These are phyloP conservation scores for Thalassaphorura encarpata DNA, from an alignment of 1,140 invertebrate species.

Conservation along the genomic window DNA sequence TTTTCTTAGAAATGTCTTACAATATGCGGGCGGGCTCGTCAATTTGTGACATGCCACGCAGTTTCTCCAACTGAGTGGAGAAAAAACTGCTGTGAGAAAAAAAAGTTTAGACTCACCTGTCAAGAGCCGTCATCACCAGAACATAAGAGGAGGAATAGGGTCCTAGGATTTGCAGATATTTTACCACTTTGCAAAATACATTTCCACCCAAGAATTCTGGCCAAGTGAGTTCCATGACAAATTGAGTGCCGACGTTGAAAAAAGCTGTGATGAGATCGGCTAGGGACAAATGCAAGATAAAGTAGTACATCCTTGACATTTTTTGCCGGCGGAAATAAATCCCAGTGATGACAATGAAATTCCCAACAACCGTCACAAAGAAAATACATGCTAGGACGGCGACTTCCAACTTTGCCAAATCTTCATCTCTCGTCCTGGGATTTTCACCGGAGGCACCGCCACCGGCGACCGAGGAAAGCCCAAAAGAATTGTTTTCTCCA, in stretches of 20 bases:
- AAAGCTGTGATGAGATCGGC: constrained; percentile 57
- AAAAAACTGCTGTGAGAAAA: no score
- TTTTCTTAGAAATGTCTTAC: no score
- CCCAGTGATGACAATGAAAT: constrained; percentile 40
- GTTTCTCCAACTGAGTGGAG: no score
- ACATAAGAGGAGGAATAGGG: constrained; percentile 57
- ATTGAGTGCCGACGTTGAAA: constrained; percentile 59
- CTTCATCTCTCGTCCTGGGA: no score
- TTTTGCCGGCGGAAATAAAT: constrained; percentile 42
- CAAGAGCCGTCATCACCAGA: constrained; percentile 54
- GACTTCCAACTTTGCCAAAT: constrained; percentile 39
- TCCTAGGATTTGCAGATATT: constrained; percentile 55
- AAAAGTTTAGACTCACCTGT: no score
- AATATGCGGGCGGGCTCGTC: no score
- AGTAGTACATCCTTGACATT: constrained; percentile 60
- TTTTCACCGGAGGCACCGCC: no score
- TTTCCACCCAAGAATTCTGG: constrained; percentile 42
- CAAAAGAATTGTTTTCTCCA: no score
- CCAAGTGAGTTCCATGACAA: constrained; percentile 55
- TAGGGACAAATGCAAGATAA: constrained; percentile 59
- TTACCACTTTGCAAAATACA: constrained; percentile 55
- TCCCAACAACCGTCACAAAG: constrained; percentile 41
- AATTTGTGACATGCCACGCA: no score
- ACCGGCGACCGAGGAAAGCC: no score
- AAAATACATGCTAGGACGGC: constrained; percentile 41